phyloP scores from a whole-genome alignment of 2,797 vertebrate genomes.

The Micrastur ruficollis region DNA sequence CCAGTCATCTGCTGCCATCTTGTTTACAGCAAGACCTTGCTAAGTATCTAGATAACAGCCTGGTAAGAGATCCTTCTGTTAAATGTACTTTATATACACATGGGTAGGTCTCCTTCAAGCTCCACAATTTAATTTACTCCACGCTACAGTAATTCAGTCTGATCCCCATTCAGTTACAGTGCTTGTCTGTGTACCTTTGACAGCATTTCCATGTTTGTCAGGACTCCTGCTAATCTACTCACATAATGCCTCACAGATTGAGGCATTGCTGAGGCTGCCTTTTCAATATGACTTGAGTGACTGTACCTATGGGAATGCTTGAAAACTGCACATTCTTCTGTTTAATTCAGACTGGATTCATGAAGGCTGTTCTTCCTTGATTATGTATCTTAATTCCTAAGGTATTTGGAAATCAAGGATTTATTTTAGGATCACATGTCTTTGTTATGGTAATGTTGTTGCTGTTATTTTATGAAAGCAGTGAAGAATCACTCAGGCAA shows the following conservation, averaged over 20 bases:
- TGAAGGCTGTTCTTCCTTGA: neutral
- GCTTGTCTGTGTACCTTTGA: neutral
- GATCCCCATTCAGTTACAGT: neutral
- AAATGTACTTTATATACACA: neutral
- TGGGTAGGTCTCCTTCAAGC: neutral
- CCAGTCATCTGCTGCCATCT: neutral
- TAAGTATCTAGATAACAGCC: neutral
- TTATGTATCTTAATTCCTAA: conserved; percentile 13
- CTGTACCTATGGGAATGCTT: neutral
- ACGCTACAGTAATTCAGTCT: conserved; percentile 1
- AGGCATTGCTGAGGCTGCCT: neutral
- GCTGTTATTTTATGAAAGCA: neutral
- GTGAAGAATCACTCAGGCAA: neutral
- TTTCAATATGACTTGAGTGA: neutral
- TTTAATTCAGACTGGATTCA: neutral
- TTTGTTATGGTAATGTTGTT: neutral
- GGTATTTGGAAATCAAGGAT: neutral
- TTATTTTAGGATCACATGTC: neutral
- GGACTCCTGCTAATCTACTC: neutral
- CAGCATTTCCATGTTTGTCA: neutral
- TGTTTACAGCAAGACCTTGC: neutral
- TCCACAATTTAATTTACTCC: conserved; percentile 33
- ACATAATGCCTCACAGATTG: neutral
- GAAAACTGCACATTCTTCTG: neutral
- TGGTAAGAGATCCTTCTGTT: neutral